phyloP scores from a whole-genome alignment of 1,140 invertebrate genomes.

The Lycorma delicatula region DNA sequence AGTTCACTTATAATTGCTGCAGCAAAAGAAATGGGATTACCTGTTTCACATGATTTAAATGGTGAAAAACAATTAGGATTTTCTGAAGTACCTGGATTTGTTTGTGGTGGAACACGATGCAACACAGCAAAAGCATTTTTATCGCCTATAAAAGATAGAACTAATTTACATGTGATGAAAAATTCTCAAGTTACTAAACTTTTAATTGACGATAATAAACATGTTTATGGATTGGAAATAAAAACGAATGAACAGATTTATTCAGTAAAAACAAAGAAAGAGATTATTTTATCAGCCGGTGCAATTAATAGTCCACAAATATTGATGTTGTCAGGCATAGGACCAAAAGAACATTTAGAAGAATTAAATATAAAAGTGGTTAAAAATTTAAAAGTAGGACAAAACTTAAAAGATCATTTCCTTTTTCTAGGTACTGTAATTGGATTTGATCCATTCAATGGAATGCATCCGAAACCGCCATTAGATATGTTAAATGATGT shows the following conservation, averaged over 20 bases:
- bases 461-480: neutral
- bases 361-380: conserved; percentile 26
- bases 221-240: conserved; percentile 65
- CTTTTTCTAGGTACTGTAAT: conserved; percentile 17
- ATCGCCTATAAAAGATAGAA: conserved; percentile 49
- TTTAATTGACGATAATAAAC: conserved; percentile 38
- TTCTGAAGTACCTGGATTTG: conserved; percentile 39
- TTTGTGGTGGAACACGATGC: conserved; percentile 14
- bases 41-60: conserved; percentile 44
- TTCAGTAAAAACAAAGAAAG: conserved; percentile 54
- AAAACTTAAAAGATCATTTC: conserved; percentile 47
- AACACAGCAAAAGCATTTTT: conserved; percentile 50
- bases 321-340: conserved; percentile 45
- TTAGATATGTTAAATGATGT: conserved; percentile 37
- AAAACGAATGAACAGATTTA: conserved; percentile 55
- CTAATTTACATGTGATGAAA: conserved; percentile 57
- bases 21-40: conserved; percentile 48
- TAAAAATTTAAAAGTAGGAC: conserved; percentile 30
- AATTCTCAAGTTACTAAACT: conserved; percentile 43
- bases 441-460: conserved; percentile 5
- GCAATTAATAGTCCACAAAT: conserved; percentile 37
- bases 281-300: conserved; percentile 44
- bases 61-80: conserved; percentile 29
- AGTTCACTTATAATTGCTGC: conserved; percentile 39
- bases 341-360: conserved; percentile 38